A percentile compares a stretch with the other conserved stretches of the same genome.
These are phyloP conservation scores for Sanderia malayensis DNA, from an alignment of 30 jellyfish, hydroid and myxozoan species.

Conservation along the genomic window DNA sequence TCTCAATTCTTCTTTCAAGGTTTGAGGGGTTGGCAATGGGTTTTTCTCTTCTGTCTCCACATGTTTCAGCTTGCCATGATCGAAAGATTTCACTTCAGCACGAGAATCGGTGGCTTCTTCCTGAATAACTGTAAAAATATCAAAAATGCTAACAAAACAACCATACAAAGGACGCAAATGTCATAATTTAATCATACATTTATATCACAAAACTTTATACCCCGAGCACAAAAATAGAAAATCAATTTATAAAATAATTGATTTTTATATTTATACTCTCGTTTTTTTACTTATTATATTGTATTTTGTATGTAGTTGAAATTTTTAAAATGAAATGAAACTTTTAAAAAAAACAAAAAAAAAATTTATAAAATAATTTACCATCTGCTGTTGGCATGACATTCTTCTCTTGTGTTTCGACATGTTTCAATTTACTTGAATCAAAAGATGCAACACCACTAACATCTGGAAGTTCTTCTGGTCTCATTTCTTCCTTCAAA, in stretches of 20 bases:
- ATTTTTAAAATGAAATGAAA: too few relatives aligned
- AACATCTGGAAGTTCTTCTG: slow-evolving; percentile 83
- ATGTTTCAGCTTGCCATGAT: slow-evolving; percentile 75
- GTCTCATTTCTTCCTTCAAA: slow-evolving; percentile 72
- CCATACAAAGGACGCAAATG: too few relatives aligned
- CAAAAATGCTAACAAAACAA: too few relatives aligned
- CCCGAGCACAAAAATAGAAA: too few relatives aligned
- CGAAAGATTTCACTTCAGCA: slow-evolving; percentile 90
- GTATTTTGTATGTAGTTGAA: too few relatives aligned
- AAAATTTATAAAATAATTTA: not conserved
- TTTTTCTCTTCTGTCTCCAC: slow-evolving; percentile 97
- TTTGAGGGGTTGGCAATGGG: slow-evolving; percentile 88
- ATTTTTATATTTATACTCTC: too few relatives aligned
- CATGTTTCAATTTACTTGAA: slow-evolving; percentile 60
- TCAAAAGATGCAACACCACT: slow-evolving; percentile 73
- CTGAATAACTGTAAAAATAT: slow-evolving; percentile 67
- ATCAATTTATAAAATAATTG: too few relatives aligned
- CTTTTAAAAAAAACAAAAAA: not conserved
- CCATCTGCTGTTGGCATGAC: slow-evolving; percentile 86
- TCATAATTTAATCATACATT: too few relatives aligned
- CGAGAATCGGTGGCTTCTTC: slow-evolving; percentile 86
- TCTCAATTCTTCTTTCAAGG: slow-evolving; percentile 82
- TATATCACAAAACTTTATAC: too few relatives aligned
- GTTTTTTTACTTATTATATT: too few relatives aligned
- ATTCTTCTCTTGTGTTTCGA: slow-evolving; percentile 68